These are phyloP conservation scores for Antennarius striatus DNA, from an alignment of 2,113 vertebrate genomes.

Conservation along the genomic window DNA sequence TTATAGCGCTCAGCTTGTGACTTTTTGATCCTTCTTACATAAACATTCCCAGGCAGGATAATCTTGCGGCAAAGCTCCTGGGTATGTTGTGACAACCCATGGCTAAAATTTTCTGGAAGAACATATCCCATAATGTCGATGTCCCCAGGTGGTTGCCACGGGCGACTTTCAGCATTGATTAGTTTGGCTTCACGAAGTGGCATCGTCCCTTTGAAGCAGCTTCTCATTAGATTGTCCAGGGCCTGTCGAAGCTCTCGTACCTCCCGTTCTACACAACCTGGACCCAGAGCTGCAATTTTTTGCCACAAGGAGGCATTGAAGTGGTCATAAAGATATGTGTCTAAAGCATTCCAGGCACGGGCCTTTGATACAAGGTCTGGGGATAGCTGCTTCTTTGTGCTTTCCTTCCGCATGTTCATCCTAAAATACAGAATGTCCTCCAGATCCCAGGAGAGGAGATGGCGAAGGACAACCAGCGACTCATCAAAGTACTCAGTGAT, in stretches of 20 bases:
- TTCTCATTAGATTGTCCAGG: conserved; percentile 77
- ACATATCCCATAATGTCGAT: no score
- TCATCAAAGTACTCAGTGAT: conserved; percentile 89
- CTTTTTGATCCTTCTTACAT: no score
- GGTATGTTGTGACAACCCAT: no score
- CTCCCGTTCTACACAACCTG: conserved; percentile 80
- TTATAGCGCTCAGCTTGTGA: no score
- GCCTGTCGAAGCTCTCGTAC: conserved; percentile 79
- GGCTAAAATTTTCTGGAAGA: no score
- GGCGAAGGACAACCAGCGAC: conserved; percentile 86
- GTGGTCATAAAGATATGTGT: conserved; percentile 82
- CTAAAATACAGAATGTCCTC: conserved; percentile 87
- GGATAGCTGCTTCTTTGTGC: conserved; percentile 78
- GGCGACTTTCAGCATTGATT: conserved; percentile 45
- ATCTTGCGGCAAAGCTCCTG: no score
- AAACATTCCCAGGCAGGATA: no score
- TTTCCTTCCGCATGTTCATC: conserved; percentile 84
- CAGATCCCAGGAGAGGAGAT: conserved; percentile 86
- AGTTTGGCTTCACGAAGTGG: conserved; percentile 76
- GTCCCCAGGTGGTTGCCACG: no score
- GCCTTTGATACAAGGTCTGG: conserved; percentile 70
- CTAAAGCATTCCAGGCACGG: conserved; percentile 85
- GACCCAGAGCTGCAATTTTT: conserved; percentile 76
- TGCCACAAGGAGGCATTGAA: conserved; percentile 87
- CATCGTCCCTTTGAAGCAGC: conserved; percentile 78